A percentile compares a stretch with the other conserved stretches of the same genome.
phyloP scores from a whole-genome alignment of 2,797 vertebrate genomes.

The Vultur gryphus region DNA sequence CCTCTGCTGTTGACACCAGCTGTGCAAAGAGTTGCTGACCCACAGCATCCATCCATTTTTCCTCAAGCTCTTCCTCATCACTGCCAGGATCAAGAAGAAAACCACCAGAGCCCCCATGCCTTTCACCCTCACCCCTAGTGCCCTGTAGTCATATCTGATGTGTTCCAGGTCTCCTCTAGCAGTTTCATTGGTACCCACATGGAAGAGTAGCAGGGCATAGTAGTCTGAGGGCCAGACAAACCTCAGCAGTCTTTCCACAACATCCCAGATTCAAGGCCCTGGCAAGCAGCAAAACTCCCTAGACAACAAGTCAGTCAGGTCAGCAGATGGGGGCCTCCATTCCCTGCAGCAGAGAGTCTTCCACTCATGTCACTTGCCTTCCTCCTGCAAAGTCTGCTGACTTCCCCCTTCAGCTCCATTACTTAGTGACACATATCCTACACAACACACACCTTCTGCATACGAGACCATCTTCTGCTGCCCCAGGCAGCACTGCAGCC shows the following conservation, averaged over 20 bases:
- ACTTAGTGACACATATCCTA: not conserved
- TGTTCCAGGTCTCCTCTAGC: not conserved
- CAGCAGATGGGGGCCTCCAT: not conserved
- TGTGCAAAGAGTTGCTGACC: not conserved
- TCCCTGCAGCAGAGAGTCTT: not conserved
- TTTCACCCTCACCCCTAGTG: not conserved
- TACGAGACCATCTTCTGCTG: not conserved
- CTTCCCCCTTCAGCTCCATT: not conserved
- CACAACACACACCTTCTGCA: not conserved
- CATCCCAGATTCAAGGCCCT: not conserved
- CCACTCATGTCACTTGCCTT: not conserved
- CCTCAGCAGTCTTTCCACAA: not conserved
- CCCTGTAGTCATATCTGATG: not conserved
- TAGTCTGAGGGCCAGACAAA: not conserved
- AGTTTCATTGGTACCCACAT: not conserved
- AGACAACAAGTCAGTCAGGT: not conserved
- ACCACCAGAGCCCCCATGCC: accelerated
- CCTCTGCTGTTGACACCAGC: not conserved
- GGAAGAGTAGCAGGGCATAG: not conserved
- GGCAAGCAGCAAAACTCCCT: not conserved
- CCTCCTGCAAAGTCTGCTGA: not conserved
- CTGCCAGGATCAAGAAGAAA: not conserved
- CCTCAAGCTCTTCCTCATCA: not conserved
- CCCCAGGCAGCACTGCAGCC: not conserved
- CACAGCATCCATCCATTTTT: not conserved